Evolutionary conservation across 1,140 invertebrate genomes (phyloP), one percentile per base, ranked within the genome.

Genomic region (Armadillidium nasatum): DNA sequence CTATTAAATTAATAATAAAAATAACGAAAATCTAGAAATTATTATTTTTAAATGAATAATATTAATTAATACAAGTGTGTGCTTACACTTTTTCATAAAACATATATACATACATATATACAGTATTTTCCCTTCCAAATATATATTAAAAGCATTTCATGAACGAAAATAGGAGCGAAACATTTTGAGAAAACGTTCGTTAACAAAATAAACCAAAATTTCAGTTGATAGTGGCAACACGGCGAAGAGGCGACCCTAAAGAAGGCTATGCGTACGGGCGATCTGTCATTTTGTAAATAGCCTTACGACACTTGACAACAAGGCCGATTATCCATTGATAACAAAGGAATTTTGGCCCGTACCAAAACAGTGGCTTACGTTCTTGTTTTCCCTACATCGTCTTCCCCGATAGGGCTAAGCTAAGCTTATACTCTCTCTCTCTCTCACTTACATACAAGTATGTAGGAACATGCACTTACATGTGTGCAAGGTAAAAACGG

Each of bases 221-320:
- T 60, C 50, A 60, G 50, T 60, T 60, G 50, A 60, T 60, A 60
- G 50, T 19, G 50, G 50, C 50, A 60, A 60, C 50, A 19, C 19
- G 50, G 50, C 19, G 50, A 19, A 60, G 19, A 60, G 50, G 11
- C 50, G 50, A 19, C 11, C 33, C 33, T 33, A 33, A 33, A 33
- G 11, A 15, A 60, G 50, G 50, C 19, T 13, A 19, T 3, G 19
- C 19, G 50, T 60, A 60, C 19, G 50, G 50, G 11, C 50, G 50
- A 60, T 60, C 50, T 19, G 50, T 60, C 50, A 60, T 60, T 33
- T 60, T 60, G 50, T 60, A 60, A 60, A 60, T 60, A 60, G 50
- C 50, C 19, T 19, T 60, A 60, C 50, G 50, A 60, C 50, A 60
- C 19, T 19, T 60, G 50, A 60, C 50, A 60, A 60, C 50, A 60